Evolutionary conservation across 2,888 invertebrate genomes (phyloP).

Genomic region (Tetragonula carbonaria): DNA sequence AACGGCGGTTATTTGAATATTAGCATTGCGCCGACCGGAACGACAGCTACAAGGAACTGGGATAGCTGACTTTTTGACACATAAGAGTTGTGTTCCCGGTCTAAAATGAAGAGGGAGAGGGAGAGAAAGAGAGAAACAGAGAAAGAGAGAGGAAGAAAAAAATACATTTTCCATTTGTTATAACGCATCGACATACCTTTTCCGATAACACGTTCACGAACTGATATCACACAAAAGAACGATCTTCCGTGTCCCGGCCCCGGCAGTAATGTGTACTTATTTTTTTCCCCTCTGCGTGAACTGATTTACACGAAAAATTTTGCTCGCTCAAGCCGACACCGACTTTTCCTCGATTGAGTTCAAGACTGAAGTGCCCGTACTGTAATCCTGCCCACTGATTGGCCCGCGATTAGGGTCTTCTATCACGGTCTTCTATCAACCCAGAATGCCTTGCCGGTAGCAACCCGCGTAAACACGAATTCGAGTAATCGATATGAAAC

Average conservation of each 20-base stretch:
- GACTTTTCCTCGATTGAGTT: conserved; percentile 79
- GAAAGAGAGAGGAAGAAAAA: conserved; percentile 21
- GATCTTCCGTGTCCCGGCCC: conserved; percentile 47
- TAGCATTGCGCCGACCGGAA: background rate
- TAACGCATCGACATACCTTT: conserved; percentile 74
- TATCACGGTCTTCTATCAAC: conserved; percentile 84
- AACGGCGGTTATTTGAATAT: conserved; percentile 30
- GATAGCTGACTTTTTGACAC: conserved; percentile 61
- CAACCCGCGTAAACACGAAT: conserved; percentile 73
- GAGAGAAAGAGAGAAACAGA: no score
- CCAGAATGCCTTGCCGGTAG: conserved; percentile 79
- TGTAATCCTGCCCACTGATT: conserved; percentile 77
- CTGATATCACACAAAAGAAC: conserved; percentile 53
- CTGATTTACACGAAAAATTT: conserved; percentile 73
- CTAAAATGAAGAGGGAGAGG: background rate
- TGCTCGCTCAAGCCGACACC: conserved; percentile 75
- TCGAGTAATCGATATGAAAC: conserved; percentile 47
- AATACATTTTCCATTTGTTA: conserved; percentile 53
- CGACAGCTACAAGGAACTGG: conserved; percentile 24
- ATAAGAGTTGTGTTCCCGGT: conserved; percentile 52
- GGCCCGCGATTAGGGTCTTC: conserved; percentile 83
- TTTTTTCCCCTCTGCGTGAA: conserved; percentile 42
- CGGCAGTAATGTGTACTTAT: conserved; percentile 26
- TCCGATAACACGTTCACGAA: conserved; percentile 70
- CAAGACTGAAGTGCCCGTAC: conserved; percentile 79